phyloP scores from a whole-genome alignment of 2,888 invertebrate species.

The Hirtodrosophila alboralis region DNA sequence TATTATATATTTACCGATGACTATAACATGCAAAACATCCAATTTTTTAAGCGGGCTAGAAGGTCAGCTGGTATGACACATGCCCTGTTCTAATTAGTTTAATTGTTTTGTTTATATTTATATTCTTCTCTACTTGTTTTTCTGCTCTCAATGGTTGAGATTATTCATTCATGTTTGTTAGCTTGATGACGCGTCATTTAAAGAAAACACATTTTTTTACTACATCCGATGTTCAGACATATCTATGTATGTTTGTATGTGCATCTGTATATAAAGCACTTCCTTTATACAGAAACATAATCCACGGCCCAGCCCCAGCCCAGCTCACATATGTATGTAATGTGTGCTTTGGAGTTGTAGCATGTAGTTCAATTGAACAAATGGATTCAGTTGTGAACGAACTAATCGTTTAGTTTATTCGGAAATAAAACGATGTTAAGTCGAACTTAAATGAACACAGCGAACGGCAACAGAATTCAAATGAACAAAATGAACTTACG shows the following conservation, averaged over 20 bases:
- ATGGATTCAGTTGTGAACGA: too few species aligned
- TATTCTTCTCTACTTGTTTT: slow-evolving; percentile 10
- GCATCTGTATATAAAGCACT: slow-evolving; percentile 29
- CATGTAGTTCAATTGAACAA: too few species aligned
- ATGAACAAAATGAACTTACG: too few species aligned
- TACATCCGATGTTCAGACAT: slow-evolving; percentile 39
- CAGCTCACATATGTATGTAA: slow-evolving; percentile 17
- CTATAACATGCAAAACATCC: slow-evolving; percentile 41
- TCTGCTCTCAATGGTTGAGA: slow-evolving; percentile 17
- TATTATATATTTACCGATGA: slow-evolving; percentile 54
- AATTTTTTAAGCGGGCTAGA: slow-evolving; percentile 42
- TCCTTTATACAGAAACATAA: slow-evolving; percentile 57
- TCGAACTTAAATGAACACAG: too few species aligned
- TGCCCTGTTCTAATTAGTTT: slow-evolving; percentile 53
- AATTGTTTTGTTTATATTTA: slow-evolving; percentile 35
- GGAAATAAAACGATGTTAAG: too few species aligned
- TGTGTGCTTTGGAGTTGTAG: slow-evolving; percentile 9
- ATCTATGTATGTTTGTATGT: slow-evolving; percentile 1
- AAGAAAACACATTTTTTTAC: slow-evolving; percentile 28
- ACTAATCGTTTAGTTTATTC: too few species aligned
- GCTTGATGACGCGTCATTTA: slow-evolving; percentile 49
- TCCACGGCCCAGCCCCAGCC: slow-evolving; percentile 20
- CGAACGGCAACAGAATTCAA: too few species aligned
- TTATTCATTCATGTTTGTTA: slow-evolving; percentile 40
- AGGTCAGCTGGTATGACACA: slow-evolving; percentile 57